These are phyloP conservation scores for Lampris incognitus DNA, from an alignment of 2,113 vertebrate species.

Conservation along the genomic window DNA sequence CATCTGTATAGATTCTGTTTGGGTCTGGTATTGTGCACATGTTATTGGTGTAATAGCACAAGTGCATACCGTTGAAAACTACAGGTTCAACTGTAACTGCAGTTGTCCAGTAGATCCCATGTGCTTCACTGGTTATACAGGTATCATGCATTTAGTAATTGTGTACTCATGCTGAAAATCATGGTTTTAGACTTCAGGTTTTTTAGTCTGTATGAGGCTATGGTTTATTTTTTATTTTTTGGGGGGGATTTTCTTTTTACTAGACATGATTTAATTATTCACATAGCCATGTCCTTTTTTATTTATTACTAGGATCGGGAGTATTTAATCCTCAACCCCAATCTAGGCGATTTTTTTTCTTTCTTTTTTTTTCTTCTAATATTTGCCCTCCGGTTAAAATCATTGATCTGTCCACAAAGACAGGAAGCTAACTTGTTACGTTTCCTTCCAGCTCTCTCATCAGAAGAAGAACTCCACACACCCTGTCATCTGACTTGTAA, in stretches of 20 bases:
- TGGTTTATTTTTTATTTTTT: too few species aligned
- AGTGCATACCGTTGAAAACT: too few species aligned
- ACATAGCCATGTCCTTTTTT: background rate
- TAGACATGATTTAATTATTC: background rate
- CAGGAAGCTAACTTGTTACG: background rate
- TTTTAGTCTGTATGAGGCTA: too few species aligned
- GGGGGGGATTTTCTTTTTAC: too few species aligned
- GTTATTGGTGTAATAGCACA: too few species aligned
- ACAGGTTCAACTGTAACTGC: too few species aligned
- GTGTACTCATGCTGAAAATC: too few species aligned
- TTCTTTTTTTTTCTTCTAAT: too few species aligned
- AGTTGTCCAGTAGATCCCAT: background rate
- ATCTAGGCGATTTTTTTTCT: too few species aligned
- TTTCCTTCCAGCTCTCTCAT: slow-evolving; percentile 16
- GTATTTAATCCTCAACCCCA: background rate
- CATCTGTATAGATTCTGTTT: background rate
- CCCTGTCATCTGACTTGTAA: slow-evolving; percentile 56
- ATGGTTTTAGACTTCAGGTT: too few species aligned
- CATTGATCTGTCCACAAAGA: background rate
- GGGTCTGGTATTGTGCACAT: background rate
- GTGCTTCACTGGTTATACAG: background rate
- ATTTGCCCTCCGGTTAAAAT: too few species aligned
- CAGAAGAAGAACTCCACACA: slow-evolving; percentile 2
- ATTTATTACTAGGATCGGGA: background rate
- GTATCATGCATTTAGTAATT: background rate